Conservation (phyloP, 2,113 vertebrate genomes). For the Kobus ellipsiprymnus region DNA sequence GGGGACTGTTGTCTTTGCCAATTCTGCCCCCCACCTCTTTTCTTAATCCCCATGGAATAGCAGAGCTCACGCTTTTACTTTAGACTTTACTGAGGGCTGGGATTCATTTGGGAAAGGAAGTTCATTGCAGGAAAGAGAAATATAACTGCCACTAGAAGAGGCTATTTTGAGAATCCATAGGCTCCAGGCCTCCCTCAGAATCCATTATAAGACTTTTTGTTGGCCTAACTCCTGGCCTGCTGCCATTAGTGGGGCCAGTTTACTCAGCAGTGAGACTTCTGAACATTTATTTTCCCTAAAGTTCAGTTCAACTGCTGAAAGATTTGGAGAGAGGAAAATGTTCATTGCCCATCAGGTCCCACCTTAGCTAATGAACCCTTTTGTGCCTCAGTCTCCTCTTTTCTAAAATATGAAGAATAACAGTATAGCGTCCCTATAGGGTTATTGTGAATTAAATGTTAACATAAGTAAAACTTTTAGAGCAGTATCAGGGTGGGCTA, state of each 20-base stretch:
- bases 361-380: neutral
- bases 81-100: neutral
- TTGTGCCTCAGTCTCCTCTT: neutral
- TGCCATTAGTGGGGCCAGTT: neutral
- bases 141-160: neutral
- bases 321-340: neutral
- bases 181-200: neutral
- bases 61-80: neutral
- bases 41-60: neutral
- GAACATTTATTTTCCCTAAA: neutral
- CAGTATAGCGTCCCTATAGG: neutral
- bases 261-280: neutral
- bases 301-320: neutral
- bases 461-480: neutral
- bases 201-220: neutral
- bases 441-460: neutral
- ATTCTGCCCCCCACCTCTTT: neutral
- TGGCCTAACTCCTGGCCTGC: neutral
- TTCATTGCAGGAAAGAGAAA: neutral
- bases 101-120: neutral
- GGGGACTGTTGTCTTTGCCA: neutral
- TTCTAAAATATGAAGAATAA: neutral
- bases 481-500: neutral
- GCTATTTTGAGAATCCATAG: neutral
- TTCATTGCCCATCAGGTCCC: neutral